Conservation (phyloP, 2,113 vertebrate species). For the Hemiscyllium ocellatum region DNA sequence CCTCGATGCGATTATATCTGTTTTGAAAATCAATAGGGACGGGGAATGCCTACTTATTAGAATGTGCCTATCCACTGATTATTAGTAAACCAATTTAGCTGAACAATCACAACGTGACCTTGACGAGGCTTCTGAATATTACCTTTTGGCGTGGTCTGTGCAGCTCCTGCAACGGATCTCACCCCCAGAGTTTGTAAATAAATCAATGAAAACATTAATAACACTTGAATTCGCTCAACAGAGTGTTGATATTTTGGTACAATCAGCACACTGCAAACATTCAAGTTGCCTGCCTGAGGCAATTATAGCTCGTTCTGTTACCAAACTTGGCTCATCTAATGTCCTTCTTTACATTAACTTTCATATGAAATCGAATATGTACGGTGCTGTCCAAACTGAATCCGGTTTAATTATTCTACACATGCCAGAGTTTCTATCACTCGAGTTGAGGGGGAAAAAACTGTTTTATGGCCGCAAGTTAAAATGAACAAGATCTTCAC, state of each 20-base stretch:
- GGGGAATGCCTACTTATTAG: not conserved
- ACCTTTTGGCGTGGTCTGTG: not conserved
- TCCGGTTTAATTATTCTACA: not conserved
- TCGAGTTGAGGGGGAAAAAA: not conserved
- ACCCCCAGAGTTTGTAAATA: not conserved
- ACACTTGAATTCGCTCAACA: not conserved
- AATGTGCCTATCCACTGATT: too few relatives aligned
- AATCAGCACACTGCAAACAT: not conserved
- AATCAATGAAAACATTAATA: not conserved
- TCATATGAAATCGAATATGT: not conserved
- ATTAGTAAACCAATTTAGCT: not conserved
- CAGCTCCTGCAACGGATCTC: not conserved
- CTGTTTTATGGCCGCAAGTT: not conserved
- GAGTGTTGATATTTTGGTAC: not conserved
- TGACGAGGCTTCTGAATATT: not conserved
- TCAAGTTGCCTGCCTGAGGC: not conserved
- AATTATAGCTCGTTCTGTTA: not conserved
- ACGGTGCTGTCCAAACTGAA: not conserved
- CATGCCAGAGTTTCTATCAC: not conserved
- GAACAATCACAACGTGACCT: not conserved
- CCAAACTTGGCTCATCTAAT: not conserved
- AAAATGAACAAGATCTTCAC: not conserved
- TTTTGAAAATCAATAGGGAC: not conserved
- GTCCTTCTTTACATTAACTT: not conserved
- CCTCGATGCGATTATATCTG: not conserved